Evolutionary conservation across 37 sponge, comb jelly and placozoan genomes (phyloP), one percentile per base, ranked within the genome.

Genomic region (Halichondria panicea): DNA sequence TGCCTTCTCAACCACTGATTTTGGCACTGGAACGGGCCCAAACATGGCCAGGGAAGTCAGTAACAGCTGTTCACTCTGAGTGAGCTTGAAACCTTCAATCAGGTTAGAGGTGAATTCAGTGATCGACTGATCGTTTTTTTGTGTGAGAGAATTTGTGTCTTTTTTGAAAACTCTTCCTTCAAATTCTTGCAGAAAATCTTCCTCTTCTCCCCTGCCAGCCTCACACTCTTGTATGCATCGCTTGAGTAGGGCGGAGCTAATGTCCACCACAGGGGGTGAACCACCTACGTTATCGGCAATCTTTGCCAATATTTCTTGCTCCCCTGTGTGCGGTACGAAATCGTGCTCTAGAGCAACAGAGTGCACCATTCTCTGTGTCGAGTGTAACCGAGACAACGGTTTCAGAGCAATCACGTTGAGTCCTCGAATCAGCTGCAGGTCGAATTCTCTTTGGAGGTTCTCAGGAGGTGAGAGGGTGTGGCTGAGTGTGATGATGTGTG

Each of bases 341-440:
- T 72, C 50, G 31, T 2, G 32, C 12, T 54, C 24, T 31, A 41
- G 48, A 30, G 70, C 22, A 35, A 86, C 24, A 22, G 71, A 37
- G 62, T 81, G 73, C 15, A 87, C 81, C 5, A 87, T 34, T 44
- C 88, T 62, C 77, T 81, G 88, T 4, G 77, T 76, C 57, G 77
- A 28, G 38, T 75, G 82, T 19, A 86, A 68, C 3, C 24, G 19
- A 21, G 67, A 56, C 36, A 86, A 62, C 2, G 87, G 75, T 13
- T 59, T n/a, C 37, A 86, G 25, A 11, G 19, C 2, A 35, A 50
- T 46, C 1, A 43, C 18, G 28, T 36, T 41, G 19, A 32, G 43
- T 21, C 81, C 81, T 37, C 87, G 56, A 27, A 55, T 3, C 18
- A 86, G 81, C 22, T 33, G 33, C 28, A 21, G 5, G 38, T 80